Evolutionary conservation across 2,888 invertebrate genomes (phyloP), one percentile per base, ranked within the genome.

Genomic region (Adelognathus sp.): DNA sequence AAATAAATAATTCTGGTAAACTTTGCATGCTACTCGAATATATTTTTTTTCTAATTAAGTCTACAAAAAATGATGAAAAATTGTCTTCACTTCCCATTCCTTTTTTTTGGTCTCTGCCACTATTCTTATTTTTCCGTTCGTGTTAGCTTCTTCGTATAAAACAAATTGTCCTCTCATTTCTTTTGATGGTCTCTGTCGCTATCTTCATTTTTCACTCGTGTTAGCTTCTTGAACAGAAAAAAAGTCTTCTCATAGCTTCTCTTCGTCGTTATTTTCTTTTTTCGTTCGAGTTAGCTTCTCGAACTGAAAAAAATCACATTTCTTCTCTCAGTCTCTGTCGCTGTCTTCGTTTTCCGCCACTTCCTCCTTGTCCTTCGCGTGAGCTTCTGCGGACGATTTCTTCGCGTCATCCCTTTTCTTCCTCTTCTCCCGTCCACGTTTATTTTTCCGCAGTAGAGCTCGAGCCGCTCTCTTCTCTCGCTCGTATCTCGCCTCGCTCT

Each of bases 11-110:
- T n/a, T n/a, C n/a, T n/a, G 33, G 29, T 27, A 79, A 79, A 79
- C 81, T 84, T 85, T 86, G 82, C 84, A 86, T 74, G 80, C 64
- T 71, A 82, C 80, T 81, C 80, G 84, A 83, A 85, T 83, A 76
- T 82, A 84, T 85, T 83, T 86, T 86, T n/a, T 85, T 85, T 81
- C 72, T 84, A 85, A 82, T 83, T 84, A 85, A 85, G 39, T 70
- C 72, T 76, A 54, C 67, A 69, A 76, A 39, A 74, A 67, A 76
- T n/a, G n/a, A n/a, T n/a, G n/a, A 58, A 46, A 24, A 44, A 7
- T 11, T 5, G 18, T 36, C 24, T 39, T 2, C n/a, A n/a, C n/a
- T n/a, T n/a, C n/a, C n/a, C n/a, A n/a, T n/a, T n/a, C n/a, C n/a
- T n/a, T n/a, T n/a, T n/a, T n/a, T n/a, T n/a, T n/a, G n/a, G n/a